phyloP scores from a whole-genome alignment of 2,113 vertebrate genomes.

The Tyto alba region DNA sequence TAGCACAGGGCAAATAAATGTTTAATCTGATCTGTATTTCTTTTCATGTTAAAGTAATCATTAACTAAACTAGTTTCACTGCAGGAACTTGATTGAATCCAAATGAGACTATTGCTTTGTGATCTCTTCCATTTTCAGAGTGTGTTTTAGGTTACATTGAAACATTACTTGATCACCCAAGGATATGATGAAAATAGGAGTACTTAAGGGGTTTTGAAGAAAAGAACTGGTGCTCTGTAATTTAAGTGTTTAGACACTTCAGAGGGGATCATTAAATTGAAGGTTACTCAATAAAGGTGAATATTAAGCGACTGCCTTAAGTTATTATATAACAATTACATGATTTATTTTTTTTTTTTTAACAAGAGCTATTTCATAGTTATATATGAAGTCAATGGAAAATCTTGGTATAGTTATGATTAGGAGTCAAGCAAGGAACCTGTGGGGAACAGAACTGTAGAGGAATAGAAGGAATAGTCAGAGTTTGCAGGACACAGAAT shows the following conservation, averaged over 20 bases:
- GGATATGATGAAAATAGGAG: neutral
- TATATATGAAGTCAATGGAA: neutral
- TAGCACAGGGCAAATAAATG: neutral
- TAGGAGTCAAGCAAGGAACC: neutral
- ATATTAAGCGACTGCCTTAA: neutral
- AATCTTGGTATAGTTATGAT: neutral
- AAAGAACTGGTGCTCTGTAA: neutral
- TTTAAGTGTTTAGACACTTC: neutral
- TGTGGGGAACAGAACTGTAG: neutral
- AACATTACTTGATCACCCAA: neutral
- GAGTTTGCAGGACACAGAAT: neutral
- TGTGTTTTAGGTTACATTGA: neutral
- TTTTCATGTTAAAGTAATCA: neutral
- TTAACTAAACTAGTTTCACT: conserved; percentile 11
- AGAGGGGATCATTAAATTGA: neutral
- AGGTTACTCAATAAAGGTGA: neutral
- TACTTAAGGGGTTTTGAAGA: neutral
- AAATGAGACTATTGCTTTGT: neutral
- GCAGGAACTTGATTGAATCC: neutral
- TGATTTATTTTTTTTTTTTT: neutral
- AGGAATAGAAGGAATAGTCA: neutral
- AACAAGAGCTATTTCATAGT: neutral
- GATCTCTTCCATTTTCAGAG: neutral
- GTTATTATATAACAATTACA: neutral
- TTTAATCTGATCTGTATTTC: no score